Conservation (phyloP, 2,888 invertebrate genomes). For the Eumacrocentrus americanus region DNA sequence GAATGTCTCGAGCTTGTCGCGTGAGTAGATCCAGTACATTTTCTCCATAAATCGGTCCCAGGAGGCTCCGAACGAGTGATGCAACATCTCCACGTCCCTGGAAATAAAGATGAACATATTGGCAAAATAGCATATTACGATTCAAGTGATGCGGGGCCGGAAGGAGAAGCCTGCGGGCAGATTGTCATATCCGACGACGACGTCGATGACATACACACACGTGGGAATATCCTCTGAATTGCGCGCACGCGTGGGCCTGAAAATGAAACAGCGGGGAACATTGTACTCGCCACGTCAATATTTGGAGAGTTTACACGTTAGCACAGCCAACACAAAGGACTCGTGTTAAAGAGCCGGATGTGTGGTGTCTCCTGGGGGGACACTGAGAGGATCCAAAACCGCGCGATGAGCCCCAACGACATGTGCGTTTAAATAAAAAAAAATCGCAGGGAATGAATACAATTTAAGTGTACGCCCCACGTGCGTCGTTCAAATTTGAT, state of each 20-base stretch:
- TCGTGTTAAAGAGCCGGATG: slow-evolving; percentile 22
- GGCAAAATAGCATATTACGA: background rate
- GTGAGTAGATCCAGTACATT: slow-evolving; percentile 68
- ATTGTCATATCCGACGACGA: slow-evolving; percentile 19
- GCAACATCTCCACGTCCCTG: slow-evolving; percentile 55
- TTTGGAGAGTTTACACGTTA: slow-evolving; percentile 29
- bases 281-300: slow-evolving; percentile 25
- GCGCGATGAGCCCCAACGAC: slow-evolving; percentile 3
- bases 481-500: slow-evolving; percentile 22
- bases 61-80: slow-evolving; percentile 68
- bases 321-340: slow-evolving; percentile 16
- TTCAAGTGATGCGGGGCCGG: slow-evolving; percentile 19
- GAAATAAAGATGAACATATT: no score
- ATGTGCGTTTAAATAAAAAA: slow-evolving; percentile 17
- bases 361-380: slow-evolving; percentile 13
- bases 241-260: background rate
- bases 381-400: slow-evolving; percentile 13
- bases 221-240: slow-evolving; percentile 11
- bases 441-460: slow-evolving; percentile 14
- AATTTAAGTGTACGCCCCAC: slow-evolving; percentile 9
- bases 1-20: slow-evolving; percentile 72
- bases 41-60: slow-evolving; percentile 70
- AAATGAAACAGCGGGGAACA: slow-evolving; percentile 16
- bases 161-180: slow-evolving; percentile 27
- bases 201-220: no score